Conservation (phyloP, 2,888 invertebrate species). For the Unio pictorum region DNA sequence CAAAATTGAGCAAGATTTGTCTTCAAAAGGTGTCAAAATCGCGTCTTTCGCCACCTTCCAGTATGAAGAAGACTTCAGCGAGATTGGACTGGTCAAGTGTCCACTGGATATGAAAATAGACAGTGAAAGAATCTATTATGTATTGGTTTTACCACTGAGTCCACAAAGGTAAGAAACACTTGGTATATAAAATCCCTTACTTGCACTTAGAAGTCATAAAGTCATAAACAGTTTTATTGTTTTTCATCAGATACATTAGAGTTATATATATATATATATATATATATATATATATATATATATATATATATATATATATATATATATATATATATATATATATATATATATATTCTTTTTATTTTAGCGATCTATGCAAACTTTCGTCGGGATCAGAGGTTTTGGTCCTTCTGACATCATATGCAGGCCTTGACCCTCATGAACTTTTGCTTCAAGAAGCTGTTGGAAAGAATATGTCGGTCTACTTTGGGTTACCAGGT, state of each 20-base stretch:
- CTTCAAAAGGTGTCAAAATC: conserved; percentile 33
- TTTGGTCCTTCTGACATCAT: conserved; percentile 52
- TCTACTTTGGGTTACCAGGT: conserved; percentile 55
- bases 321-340: no score
- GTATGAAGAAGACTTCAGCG: conserved; percentile 51
- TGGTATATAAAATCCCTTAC: no score
- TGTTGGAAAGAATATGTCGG: conserved; percentile 42
- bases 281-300: no score
- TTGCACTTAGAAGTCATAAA: no score
- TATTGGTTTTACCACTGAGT: conserved; percentile 44
- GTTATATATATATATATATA: no score
- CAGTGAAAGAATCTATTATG: conserved; percentile 45
- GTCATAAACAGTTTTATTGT: no score
- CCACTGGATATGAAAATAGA: conserved; percentile 47
- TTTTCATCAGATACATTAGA: no score
- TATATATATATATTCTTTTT: conserved; percentile 3
- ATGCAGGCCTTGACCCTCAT: conserved; percentile 55
- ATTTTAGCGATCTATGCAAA: conserved; percentile 34
- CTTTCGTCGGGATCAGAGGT: conserved; percentile 39
- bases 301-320: no score
- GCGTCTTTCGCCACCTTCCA: conserved; percentile 40
- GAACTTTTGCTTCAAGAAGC: conserved; percentile 47
- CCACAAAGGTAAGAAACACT: no score
- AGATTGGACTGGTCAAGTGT: conserved; percentile 40
- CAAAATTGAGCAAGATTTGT: conserved; percentile 41